phyloP scores from a whole-genome alignment of 2,888 invertebrate genomes.

The Euzetes globulus region DNA sequence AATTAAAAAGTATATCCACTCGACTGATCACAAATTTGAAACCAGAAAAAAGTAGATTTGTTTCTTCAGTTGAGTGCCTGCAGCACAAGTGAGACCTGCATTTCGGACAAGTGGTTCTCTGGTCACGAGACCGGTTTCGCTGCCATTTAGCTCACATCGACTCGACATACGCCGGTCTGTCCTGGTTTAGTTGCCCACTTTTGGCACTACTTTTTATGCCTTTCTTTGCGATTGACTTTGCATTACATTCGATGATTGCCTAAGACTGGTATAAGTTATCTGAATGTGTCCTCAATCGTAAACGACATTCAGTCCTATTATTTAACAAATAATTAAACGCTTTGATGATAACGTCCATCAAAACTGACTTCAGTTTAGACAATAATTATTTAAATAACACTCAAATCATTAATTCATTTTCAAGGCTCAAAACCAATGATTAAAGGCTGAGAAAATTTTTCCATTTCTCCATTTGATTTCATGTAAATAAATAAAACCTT shows the following conservation, averaged over 20 bases:
- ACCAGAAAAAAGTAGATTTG: conserved; percentile 11
- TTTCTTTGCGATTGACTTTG: background rate
- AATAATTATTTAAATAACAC: no score
- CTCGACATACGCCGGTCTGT: conserved; percentile 4
- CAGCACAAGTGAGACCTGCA: background rate
- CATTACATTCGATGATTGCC: background rate
- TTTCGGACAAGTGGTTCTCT: conserved; percentile 18
- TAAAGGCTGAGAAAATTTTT: no score
- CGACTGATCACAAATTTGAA: background rate
- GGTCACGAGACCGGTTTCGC: conserved; percentile 15
- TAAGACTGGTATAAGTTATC: background rate
- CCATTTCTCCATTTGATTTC: no score
- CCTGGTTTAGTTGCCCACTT: conserved; percentile 27
- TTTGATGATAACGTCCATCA: no score
- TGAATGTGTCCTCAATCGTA: background rate
- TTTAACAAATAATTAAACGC: background rate
- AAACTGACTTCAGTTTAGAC: no score
- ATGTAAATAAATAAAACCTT: no score
- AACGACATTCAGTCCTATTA: background rate
- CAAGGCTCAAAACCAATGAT: no score
- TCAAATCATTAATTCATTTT: no score
- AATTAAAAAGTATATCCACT: conserved; percentile 11
- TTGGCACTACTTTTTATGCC: conserved; percentile 22
- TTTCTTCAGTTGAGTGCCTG: conserved; percentile 2
- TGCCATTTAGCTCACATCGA: conserved; percentile 10